Percentiles rank a stretch among this genome's conserved stretches.
Conservation (phyloP, 2,113 vertebrate species). For the Platanista minor region DNA sequence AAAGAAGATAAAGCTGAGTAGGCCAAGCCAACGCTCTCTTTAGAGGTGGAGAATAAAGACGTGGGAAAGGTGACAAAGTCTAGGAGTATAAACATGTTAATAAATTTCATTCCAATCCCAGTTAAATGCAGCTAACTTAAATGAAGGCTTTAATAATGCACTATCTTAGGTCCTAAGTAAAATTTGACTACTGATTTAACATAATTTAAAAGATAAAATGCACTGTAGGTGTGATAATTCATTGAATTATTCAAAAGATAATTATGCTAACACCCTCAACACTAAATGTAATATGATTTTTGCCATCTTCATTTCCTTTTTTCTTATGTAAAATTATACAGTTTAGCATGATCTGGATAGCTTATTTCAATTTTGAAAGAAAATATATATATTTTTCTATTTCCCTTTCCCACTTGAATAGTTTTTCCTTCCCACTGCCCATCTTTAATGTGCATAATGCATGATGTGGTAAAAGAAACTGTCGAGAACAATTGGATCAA, state of each 20-base stretch:
- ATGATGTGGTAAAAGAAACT: constrained; percentile 62
- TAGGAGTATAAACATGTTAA: not conserved
- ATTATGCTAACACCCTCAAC: not conserved
- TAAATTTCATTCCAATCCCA: not conserved
- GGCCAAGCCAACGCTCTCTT: not conserved
- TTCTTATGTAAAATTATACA: constrained; percentile 39
- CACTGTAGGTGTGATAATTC: constrained; percentile 3
- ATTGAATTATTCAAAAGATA: constrained; percentile 47
- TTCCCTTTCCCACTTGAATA: constrained; percentile 50
- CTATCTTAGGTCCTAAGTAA: constrained; percentile 26
- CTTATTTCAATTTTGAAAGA: constrained; percentile 65
- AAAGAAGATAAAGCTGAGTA: not conserved
- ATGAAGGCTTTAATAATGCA: not conserved
- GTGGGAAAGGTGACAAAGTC: not conserved
- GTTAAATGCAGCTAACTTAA: not conserved
- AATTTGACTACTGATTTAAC: constrained; percentile 27
- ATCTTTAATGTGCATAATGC: constrained; percentile 56
- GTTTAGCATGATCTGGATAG: constrained; percentile 52
- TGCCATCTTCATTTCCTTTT: constrained; percentile 3
- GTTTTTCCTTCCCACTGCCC: not conserved
- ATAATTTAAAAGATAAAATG: constrained; percentile 64
- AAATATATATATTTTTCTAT: constrained; percentile 59
- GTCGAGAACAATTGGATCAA: constrained; percentile 62
- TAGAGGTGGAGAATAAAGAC: not conserved
- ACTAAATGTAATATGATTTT: not conserved